Evolutionary conservation across 2,113 vertebrate species (phyloP), one percentile per base, ranked within the genome.

Genomic region (Tragulus kanchil): DNA sequence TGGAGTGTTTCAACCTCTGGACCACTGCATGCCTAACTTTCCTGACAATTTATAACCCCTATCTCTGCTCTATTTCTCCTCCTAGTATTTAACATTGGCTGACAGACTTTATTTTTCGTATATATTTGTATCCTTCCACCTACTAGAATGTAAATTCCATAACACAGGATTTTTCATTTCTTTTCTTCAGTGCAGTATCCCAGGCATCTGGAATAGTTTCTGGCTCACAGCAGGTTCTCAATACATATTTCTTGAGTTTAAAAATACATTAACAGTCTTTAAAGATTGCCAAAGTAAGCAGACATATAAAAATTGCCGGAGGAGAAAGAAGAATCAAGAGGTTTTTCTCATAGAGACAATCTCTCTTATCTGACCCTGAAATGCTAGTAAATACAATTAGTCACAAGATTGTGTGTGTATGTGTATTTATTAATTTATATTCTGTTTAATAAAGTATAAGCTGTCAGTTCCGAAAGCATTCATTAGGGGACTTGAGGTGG

Each of bases 391-490:
- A 93, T 64, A 90, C 25, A 96, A 82, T 94, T 92, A 95, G 42
- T 62, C 78, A 91, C 75, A 92, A 95, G 58, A 42, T 56, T 69
- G 13, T 77, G 0, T 90, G 17, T 65, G 61, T 90, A 77, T 36
- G 59, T 81, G n/a, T n/a, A n/a, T n/a, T 97, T 97, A 95, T 94
- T 97, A 96, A 95, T 95, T 95, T 95, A 93, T 85, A 83, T 85
- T 95, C 62, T 97, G 25, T 48, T 97, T 96, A 97, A 96, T 97
- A 96, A 96, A 85, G 71, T 86, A 93, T 96, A 97, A 98, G 64
- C 64, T 96, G 83, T 79, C 87, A 93, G 75, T 96, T 96, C 50
- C 73, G 31, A 95, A 97, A 96, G 92, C 75, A 95, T 97, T 92
- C 42, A 36, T 73, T 90, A 78, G 54, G 85, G 25, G 6, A 89